Base-by-base conservation (phyloP, 2,888 invertebrate species). In the Platypus cylindrus region DNA sequence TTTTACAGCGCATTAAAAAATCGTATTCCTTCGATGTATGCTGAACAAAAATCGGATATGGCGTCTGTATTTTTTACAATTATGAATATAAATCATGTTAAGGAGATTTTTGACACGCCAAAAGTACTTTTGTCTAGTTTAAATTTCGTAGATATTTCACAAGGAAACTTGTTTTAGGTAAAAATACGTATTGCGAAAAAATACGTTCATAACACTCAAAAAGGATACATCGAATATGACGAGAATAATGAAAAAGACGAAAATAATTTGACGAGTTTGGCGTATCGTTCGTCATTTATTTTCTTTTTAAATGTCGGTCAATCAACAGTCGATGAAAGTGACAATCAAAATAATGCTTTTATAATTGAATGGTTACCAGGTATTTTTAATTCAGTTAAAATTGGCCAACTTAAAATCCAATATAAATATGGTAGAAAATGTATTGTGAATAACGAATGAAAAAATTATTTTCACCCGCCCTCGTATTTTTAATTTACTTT, bases 331-430 rank as follows among this genome's bases (percentile, higher is more conserved):
- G 54, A 58, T 26, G 56, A 58, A 42, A 54, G 52, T 36, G 70
- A 75, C 70, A 41, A 75, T 68, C 35, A 77, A 73, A 55, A 55
- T 35, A 55, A 55, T 41, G 47, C 49, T 12, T 75, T 84, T 52
- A 62, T 75, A 17, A 72, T 85, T 26, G 78, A 81, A 53, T 85
- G 84, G 84, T 75, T 75, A 38, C 80, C 82, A 1, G 75, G 78
- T 51, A 71, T 80, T 34, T 63, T 78, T 32, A 76, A 76, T 4
- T 63, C 69, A 43, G 75, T 75, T 20, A 70, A 73, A 48, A 73
- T 81, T 42, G 84, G 84, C 5, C 76, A 82, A 52, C 60, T 85
- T 37, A 67, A 74, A 41, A 66, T 85, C 34, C 71, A 71, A 45
- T 83, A 81, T 54, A 74, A 78, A 53, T 75, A 75, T 53, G 79